Evolutionary conservation across 2,888 invertebrate species (phyloP).

Genomic region (Sarcophaga carnaria): DNA sequence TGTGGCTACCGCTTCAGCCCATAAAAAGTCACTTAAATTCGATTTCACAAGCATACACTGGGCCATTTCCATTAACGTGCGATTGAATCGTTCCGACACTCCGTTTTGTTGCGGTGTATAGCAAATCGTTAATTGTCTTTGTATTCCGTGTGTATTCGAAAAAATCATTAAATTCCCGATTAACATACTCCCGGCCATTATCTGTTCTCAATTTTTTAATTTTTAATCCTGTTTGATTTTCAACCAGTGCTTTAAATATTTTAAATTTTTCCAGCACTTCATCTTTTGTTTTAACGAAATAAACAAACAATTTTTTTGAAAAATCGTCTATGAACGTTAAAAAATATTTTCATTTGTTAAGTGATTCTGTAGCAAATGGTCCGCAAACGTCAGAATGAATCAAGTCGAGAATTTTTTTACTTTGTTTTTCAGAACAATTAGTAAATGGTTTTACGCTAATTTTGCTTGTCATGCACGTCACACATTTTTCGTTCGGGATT

Average conservation of each 20-base stretch:
- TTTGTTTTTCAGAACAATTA: conserved; percentile 47
- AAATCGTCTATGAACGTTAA: too few species aligned
- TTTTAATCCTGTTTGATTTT: conserved; percentile 43
- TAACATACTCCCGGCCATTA: conserved; percentile 54
- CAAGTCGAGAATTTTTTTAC: conserved; percentile 6
- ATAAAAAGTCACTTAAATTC: conserved; percentile 70
- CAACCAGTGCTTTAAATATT: too few species aligned
- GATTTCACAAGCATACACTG: conserved; percentile 73
- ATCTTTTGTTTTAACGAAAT: too few species aligned
- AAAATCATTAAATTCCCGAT: not conserved
- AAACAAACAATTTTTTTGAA: too few species aligned
- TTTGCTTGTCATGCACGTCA: conserved; percentile 53
- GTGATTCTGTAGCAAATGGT: too few species aligned
- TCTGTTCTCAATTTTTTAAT: conserved; percentile 47
- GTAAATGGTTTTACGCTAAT: conserved; percentile 54
- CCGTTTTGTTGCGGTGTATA: too few species aligned
- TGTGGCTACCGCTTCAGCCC: conserved; percentile 20
- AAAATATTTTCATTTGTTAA: too few species aligned
- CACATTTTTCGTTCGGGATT: conserved; percentile 36
- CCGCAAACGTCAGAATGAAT: not conserved
- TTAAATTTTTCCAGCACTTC: too few species aligned
- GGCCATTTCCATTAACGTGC: conserved; percentile 69
- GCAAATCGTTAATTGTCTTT: too few species aligned
- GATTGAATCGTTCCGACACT: too few species aligned
- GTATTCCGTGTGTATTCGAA: too few species aligned